Percentiles rank a stretch among this genome's conserved stretches.
These are phyloP conservation scores for Pelecanus crispus DNA, from an alignment of 2,113 vertebrate species.

Conservation along the genomic window DNA sequence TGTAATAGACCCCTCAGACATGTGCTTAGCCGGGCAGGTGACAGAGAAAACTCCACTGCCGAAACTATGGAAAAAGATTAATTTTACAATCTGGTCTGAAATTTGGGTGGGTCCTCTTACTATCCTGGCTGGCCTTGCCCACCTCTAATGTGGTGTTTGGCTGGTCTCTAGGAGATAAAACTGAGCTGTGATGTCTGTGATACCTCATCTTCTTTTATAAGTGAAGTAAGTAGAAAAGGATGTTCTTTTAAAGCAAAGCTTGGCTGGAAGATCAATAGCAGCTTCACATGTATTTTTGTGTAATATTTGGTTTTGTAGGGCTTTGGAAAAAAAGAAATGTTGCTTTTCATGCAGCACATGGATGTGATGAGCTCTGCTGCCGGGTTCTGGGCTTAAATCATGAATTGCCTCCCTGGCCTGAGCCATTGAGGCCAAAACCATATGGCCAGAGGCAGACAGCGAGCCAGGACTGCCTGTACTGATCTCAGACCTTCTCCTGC, in stretches of 20 bases:
- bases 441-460: neutral
- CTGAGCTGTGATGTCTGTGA: conserved; percentile 5
- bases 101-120: neutral
- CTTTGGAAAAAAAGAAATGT: conserved; percentile 21
- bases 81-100: neutral
- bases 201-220: conserved; percentile 2
- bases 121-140: neutral
- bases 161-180: neutral
- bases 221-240: neutral
- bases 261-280: conserved; percentile 50
- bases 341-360: conserved; percentile 31
- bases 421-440: neutral
- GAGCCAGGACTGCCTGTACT: neutral
- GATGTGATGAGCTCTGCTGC: neutral
- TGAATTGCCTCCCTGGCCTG: neutral
- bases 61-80: neutral
- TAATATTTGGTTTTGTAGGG: conserved; percentile 48
- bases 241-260: neutral
- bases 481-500: neutral
- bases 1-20: neutral
- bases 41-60: neutral
- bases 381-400: neutral
- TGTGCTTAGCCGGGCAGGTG: accelerated
- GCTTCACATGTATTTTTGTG: conserved; percentile 48
- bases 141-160: neutral